Percentiles rank a stretch among this genome's conserved stretches.
phyloP scores from a whole-genome alignment of 2,113 vertebrate genomes.

The Phylloscopus trochiloides region DNA sequence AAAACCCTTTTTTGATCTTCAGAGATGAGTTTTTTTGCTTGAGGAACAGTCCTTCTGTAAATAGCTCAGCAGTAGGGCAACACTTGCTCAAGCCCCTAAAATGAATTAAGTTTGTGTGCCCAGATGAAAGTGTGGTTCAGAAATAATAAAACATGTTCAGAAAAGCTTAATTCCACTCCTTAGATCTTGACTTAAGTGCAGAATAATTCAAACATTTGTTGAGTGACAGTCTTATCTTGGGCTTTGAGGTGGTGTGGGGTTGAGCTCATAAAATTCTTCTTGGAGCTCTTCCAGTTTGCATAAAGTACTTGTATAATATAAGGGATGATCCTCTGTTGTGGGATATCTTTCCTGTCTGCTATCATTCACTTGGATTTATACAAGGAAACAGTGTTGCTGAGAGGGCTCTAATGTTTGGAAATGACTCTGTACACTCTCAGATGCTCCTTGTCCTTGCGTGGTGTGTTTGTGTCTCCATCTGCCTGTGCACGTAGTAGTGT shows the following conservation, averaged over 20 bases:
- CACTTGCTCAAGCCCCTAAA: not conserved
- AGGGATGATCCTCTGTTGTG: not conserved
- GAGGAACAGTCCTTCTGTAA: not conserved
- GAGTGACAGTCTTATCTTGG: not conserved
- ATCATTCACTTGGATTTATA: not conserved
- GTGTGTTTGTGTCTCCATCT: not conserved
- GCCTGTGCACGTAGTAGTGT: accelerated
- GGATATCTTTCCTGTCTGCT: not conserved
- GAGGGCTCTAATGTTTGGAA: not conserved
- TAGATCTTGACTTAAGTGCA: not conserved
- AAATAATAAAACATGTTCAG: not conserved
- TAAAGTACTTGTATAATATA: not conserved
- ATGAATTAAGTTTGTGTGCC: not conserved
- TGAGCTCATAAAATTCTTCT: not conserved
- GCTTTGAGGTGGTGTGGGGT: not conserved
- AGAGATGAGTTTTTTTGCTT: not conserved
- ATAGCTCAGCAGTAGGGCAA: not conserved
- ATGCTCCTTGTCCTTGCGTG: not conserved
- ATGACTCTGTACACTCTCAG: too few relatives aligned
- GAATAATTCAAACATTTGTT: not conserved
- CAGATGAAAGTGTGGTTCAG: not conserved
- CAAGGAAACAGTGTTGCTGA: not conserved
- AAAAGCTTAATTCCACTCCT: not conserved
- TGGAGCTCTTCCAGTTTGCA: not conserved
- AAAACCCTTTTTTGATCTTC: not conserved